These are phyloP conservation scores for Steinernema carpocapsae DNA, from an alignment of 2,888 invertebrate species.

Conservation along the genomic window DNA sequence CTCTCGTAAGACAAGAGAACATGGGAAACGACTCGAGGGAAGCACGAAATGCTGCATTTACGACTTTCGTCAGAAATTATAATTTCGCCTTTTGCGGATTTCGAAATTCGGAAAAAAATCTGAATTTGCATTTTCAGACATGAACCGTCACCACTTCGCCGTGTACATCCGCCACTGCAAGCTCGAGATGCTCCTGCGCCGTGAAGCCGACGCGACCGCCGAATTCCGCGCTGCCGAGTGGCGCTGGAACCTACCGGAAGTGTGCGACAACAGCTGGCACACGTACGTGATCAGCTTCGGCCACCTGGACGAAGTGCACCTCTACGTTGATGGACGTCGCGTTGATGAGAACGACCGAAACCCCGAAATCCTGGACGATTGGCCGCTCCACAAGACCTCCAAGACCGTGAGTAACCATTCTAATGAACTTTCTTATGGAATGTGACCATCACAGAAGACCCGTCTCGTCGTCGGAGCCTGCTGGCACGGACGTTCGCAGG, in stretches of 20 bases:
- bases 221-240: slow-evolving; percentile 89
- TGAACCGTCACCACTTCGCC: slow-evolving; percentile 98
- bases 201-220: slow-evolving; percentile 76
- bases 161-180: slow-evolving; percentile 95
- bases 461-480: slow-evolving; percentile 93
- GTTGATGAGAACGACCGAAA: slow-evolving; percentile 77
- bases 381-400: slow-evolving; percentile 94
- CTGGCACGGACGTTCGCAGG: slow-evolving; percentile 82
- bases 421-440: slow-evolving; percentile 11
- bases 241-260: slow-evolving; percentile 93
- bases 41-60: too few species aligned
- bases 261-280: slow-evolving; percentile 98
- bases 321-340: slow-evolving; percentile 61
- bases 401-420: slow-evolving; percentile 73
- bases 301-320: slow-evolving; percentile 77
- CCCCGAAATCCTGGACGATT: slow-evolving; percentile 97
- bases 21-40: too few species aligned
- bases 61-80: too few species aligned
- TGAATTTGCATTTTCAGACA: slow-evolving; percentile 75
- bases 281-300: slow-evolving; percentile 92
- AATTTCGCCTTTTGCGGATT: too few species aligned
- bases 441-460: slow-evolving; percentile 73
- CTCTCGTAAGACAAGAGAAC: neutral
- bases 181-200: slow-evolving; percentile 84
- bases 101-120: too few species aligned